A percentile compares a stretch with the other conserved stretches of the same genome.
These are phyloP conservation scores for Gerris lacustris DNA, from an alignment of 2,888 invertebrate species.

Conservation along the genomic window DNA sequence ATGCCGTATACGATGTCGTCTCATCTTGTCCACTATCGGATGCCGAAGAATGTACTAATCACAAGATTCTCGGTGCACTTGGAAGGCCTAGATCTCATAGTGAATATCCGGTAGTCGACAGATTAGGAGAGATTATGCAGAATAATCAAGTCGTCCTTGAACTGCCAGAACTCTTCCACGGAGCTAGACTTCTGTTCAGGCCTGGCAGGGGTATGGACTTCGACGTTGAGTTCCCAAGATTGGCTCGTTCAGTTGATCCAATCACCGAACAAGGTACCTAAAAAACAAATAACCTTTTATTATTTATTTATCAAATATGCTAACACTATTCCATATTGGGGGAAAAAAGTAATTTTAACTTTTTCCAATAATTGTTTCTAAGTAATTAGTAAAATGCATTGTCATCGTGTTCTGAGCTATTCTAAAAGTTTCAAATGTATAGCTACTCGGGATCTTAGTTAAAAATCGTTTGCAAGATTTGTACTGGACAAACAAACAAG, in stretches of 20 bases:
- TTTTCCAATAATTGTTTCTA: no score
- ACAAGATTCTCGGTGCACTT: not conserved
- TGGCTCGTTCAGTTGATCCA: constrained; percentile 7
- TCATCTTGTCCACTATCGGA: not conserved
- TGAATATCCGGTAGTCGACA: constrained; percentile 45
- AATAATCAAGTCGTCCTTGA: constrained; percentile 61
- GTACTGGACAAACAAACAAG: no score
- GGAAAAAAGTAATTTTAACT: no score
- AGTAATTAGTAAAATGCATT: no score
- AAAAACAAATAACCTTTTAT: not conserved
- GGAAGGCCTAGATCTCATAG: constrained; percentile 9
- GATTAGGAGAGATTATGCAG: constrained; percentile 56
- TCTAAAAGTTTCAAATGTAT: no score
- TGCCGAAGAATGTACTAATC: not conserved
- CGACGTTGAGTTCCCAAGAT: constrained; percentile 37
- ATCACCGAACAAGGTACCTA: constrained; percentile 13
- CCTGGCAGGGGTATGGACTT: constrained; percentile 37
- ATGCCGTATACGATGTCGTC: not conserved
- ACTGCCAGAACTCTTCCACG: constrained; percentile 59
- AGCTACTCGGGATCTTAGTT: no score
- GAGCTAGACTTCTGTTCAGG: constrained; percentile 41
- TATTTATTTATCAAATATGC: not conserved
- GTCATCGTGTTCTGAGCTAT: no score
- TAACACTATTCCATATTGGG: no score
- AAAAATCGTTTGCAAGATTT: no score